Evolutionary conservation across 2,113 vertebrate genomes (phyloP), one percentile per base, ranked within the genome.

Genomic region (Myrmophylax atrothorax): DNA sequence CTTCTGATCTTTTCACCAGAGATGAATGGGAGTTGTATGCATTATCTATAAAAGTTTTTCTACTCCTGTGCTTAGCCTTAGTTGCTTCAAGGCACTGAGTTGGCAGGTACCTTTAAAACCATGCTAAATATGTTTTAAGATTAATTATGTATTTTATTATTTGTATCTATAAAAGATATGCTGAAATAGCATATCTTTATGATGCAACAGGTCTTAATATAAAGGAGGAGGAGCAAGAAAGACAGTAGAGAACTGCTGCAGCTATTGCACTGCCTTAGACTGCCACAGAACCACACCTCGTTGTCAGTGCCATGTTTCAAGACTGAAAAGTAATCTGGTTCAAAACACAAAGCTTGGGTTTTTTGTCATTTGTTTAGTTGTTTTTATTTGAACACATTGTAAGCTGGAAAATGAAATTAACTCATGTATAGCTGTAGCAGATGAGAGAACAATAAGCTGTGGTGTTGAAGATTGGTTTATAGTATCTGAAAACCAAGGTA

Each of bases 341-440:
- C 16, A 46, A 81, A 96, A 73, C 37, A 14, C 2, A 5, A 16
- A 26, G 6, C 2, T 35, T 64, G 10, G 47, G 1, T 0, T 5
- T 84, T 69, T 47, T n/a, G 8, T 29, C 35, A 14, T 6, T 50
- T 66, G 4, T 5, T 38, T 74, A 31, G 62, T 28, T 4, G 15
- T 84, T 40, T 70, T 37, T 44, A 33, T 52, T 50, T 75, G 14
- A 44, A 10, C 4, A 1, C 26, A 2, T 12, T 35, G 9, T 42
- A 44, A 84, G 12, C 24, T 55, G 14, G 11, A 22, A 69, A 25
- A n/a, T 35, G 46, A 46, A 62, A 76, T 29, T 59, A 70, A 47
- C 4, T 24, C 3, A 0, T 1, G 1, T 42, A 6, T 6, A 79
- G 18, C 25, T 52, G 7, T 42, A 37, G n/a, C 8, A 6, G 9